Conservation (phyloP, 2,888 invertebrate species). For the Neocrepidodera transversa region DNA sequence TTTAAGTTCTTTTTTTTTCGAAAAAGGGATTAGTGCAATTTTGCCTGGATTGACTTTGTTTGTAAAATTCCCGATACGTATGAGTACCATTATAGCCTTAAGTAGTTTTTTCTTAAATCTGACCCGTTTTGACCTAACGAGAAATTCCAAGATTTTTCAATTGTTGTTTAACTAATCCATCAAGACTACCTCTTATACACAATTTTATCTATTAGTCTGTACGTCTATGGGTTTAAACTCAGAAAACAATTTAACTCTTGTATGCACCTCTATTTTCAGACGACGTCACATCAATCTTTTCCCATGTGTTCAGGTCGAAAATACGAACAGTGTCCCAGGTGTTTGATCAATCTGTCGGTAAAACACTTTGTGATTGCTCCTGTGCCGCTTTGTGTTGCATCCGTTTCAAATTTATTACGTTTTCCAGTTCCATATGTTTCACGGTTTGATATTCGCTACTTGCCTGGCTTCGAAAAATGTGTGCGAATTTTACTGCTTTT, state of each 20-base stretch:
- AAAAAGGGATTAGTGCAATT: too few species aligned
- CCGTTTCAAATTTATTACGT: constrained; percentile 41
- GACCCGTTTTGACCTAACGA: too few species aligned
- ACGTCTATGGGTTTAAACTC: constrained; percentile 17
- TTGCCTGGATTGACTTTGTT: too few species aligned
- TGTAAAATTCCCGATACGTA: too few species aligned
- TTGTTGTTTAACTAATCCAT: too few species aligned
- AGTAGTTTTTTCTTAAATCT: too few species aligned
- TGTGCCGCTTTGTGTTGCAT: constrained; percentile 43
- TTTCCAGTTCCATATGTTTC: constrained; percentile 32
- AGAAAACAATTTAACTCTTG: constrained; percentile 45
- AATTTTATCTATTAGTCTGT: not conserved
- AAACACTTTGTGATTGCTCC: constrained; percentile 50
- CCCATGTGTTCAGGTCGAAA: constrained; percentile 50
- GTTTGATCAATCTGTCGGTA: constrained; percentile 53
- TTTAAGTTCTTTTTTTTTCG: too few species aligned
- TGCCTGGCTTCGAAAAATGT: not conserved
- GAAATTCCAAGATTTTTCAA: too few species aligned
- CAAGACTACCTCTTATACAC: too few species aligned
- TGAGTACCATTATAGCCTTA: too few species aligned
- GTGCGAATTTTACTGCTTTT: not conserved
- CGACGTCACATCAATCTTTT: constrained; percentile 50
- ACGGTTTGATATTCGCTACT: constrained; percentile 16
- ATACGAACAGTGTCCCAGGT: constrained; percentile 49
- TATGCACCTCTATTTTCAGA: constrained; percentile 47